Conservation (phyloP, 2,888 invertebrate genomes). For the Coremacera marginata region DNA sequence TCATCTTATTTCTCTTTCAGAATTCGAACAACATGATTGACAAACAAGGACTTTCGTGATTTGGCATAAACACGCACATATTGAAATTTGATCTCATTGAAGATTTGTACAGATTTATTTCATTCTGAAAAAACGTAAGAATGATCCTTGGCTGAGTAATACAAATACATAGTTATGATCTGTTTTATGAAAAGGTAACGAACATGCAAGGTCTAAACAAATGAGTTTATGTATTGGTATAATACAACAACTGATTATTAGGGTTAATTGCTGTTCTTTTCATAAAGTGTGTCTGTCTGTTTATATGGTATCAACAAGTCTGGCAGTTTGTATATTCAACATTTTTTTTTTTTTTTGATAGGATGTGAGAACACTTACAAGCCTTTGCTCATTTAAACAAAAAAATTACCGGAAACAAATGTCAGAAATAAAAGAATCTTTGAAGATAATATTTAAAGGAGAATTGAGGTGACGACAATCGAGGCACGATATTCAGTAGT, state of each 20-base stretch:
- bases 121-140: constrained; percentile 5
- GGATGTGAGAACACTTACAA: too few relatives aligned
- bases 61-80: not conserved
- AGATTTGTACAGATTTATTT: not conserved
- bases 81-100: constrained; percentile 21
- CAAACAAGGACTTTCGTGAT: constrained; percentile 21
- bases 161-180: not conserved
- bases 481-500: too few relatives aligned
- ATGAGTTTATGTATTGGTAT: not conserved
- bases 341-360: not conserved
- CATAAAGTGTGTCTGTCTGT: not conserved
- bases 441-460: too few relatives aligned
- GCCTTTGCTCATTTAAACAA: too few relatives aligned
- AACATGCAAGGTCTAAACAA: not conserved
- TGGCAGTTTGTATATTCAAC: not conserved
- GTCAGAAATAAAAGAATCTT: too few relatives aligned
- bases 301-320: not conserved
- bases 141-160: not conserved
- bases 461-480: too few relatives aligned
- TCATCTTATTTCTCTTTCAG: too few relatives aligned
- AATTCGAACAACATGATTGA: not conserved
- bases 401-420: too few relatives aligned
- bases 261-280: not conserved
- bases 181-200: not conserved
- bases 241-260: not conserved